Evolutionary conservation across 2,113 vertebrate genomes (phyloP).

Genomic region (Melanerpes formicivorus): DNA sequence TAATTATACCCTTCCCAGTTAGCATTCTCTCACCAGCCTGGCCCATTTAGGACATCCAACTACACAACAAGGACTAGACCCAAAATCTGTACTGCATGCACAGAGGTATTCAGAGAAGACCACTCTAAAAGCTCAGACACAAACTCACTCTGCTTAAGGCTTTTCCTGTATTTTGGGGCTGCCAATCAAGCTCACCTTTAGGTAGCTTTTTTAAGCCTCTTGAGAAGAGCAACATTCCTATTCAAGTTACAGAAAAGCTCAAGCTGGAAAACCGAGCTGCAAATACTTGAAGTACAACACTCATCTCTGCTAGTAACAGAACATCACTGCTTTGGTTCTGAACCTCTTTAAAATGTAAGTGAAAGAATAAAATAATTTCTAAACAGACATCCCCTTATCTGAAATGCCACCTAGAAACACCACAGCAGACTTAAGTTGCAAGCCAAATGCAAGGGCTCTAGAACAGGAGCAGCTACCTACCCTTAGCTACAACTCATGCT

Average conservation of each 20-base stretch:
- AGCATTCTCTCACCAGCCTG: neutral
- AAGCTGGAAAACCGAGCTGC: neutral
- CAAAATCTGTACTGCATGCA: neutral
- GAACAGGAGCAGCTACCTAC: neutral
- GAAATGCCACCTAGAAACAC: neutral
- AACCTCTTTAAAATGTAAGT: neutral
- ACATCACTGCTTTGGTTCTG: neutral
- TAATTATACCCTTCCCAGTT: neutral
- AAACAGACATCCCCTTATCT: neutral
- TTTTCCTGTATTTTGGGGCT: neutral
- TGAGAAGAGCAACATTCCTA: neutral
- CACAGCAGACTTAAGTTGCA: neutral
- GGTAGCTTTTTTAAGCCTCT: neutral
- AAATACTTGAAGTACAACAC: neutral
- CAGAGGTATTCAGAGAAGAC: neutral
- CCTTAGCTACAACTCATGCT: neutral
- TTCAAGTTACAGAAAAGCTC: neutral
- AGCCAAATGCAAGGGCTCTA: neutral
- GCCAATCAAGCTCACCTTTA: neutral
- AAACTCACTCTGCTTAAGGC: neutral
- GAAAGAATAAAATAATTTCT: neutral
- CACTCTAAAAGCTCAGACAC: neutral
- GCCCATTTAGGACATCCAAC: neutral
- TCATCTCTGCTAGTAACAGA: neutral
- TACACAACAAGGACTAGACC: neutral